Percentiles rank a stretch among this genome's conserved stretches.
phyloP scores from a whole-genome alignment of 2,113 vertebrate genomes.

The Mugil cephalus region DNA sequence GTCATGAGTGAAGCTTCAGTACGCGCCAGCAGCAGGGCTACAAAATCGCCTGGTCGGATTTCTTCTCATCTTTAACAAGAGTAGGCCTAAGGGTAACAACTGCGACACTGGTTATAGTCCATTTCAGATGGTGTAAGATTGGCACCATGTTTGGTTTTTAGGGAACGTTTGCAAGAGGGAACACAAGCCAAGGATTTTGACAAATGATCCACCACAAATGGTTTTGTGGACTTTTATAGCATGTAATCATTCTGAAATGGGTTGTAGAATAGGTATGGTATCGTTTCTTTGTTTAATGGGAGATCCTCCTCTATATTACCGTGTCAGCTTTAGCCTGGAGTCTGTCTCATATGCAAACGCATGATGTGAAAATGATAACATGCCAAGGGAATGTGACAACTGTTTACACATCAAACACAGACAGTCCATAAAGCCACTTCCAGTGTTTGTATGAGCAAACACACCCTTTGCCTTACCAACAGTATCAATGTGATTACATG shows the following conservation, averaged over 20 bases:
- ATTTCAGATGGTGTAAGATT: constrained; percentile 56
- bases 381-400: constrained; percentile 67
- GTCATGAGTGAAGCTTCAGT: background rate
- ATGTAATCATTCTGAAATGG: background rate
- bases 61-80: no score
- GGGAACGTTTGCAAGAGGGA: constrained; percentile 21
- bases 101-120: constrained; percentile 57
- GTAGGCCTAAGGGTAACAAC: background rate
- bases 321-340: background rate
- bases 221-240: background rate
- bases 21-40: background rate
- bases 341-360: constrained; percentile 19
- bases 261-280: no score
- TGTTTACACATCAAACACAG: constrained; percentile 85
- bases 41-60: no score
- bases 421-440: constrained; percentile 84
- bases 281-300: background rate
- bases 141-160: constrained; percentile 51
- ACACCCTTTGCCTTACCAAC: constrained; percentile 82
- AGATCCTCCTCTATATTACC: background rate
- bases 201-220: no score
- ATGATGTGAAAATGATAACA: constrained; percentile 31
- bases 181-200: constrained; percentile 1
- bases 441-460: constrained; percentile 82
- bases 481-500: constrained; percentile 42